A percentile compares a stretch with the other conserved stretches of the same genome.
phyloP scores from a whole-genome alignment of 2,797 vertebrate genomes.

The Botia almorhae region DNA sequence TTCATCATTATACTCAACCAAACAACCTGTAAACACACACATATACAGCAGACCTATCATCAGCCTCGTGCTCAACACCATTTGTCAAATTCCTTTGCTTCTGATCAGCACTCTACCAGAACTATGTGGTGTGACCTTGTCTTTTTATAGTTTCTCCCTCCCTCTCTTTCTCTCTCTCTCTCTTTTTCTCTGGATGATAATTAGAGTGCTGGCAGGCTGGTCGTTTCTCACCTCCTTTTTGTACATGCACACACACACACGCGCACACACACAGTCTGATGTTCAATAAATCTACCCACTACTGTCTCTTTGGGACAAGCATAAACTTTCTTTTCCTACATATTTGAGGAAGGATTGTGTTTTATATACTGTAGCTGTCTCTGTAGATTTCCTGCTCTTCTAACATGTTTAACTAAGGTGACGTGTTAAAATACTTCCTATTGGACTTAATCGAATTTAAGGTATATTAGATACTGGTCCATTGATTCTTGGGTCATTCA shows the following conservation, averaged over 20 bases:
- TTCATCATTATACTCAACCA: not conserved
- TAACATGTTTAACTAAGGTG: conserved; percentile 4
- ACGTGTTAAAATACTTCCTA: not conserved
- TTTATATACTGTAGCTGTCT: conserved; percentile 24
- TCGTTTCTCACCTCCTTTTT: conserved; percentile 48
- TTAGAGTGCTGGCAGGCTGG: conserved; percentile 43
- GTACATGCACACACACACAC: not conserved
- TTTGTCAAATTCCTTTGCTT: conserved; percentile 51
- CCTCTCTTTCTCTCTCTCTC: conserved; percentile 32
- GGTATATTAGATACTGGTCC: too few relatives aligned
- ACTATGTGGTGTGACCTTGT: conserved; percentile 52
- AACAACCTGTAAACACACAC: not conserved
- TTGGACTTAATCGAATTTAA: not conserved
- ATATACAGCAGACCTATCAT: conserved; percentile 5
- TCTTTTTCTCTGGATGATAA: conserved; percentile 35
- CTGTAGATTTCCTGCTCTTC: conserved; percentile 15
- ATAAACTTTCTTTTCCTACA: not conserved
- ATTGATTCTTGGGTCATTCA: too few relatives aligned
- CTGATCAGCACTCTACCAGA: conserved; percentile 49
- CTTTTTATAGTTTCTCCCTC: conserved; percentile 53
- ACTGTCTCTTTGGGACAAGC: not conserved
- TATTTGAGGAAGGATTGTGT: not conserved
- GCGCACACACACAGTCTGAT: not conserved
- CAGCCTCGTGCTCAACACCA: conserved; percentile 9
- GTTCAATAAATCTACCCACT: conserved; percentile 1